Conservation (phyloP, 2,113 vertebrate species). For the Ochotona princeps region DNA sequence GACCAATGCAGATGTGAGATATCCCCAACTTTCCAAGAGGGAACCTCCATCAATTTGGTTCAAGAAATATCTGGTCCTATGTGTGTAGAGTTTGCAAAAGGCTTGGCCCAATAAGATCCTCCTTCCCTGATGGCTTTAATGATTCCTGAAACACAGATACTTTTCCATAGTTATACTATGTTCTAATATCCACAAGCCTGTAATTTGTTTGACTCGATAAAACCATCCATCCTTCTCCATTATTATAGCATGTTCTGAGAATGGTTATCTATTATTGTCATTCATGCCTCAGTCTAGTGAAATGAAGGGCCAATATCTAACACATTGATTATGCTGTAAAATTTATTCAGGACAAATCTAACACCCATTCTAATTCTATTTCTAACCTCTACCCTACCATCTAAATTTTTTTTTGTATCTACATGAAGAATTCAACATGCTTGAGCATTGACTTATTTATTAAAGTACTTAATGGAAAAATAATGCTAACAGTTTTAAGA, state of each 20-base stretch:
- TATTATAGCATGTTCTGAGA: slow-evolving; percentile 31
- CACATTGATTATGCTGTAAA: not conserved
- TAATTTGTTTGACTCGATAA: not conserved
- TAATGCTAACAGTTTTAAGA: not conserved
- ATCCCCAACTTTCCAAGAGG: not conserved
- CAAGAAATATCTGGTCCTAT: not conserved
- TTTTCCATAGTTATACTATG: not conserved
- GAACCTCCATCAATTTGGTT: not conserved
- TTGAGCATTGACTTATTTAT: not conserved
- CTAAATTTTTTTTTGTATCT: slow-evolving; percentile 8
- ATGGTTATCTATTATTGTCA: not conserved
- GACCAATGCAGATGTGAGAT: not conserved
- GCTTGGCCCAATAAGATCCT: not conserved
- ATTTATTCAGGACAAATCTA: not conserved
- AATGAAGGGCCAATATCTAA: not conserved
- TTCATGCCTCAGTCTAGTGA: not conserved
- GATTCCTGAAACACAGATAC: not conserved
- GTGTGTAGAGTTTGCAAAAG: not conserved
- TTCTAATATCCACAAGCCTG: not conserved
- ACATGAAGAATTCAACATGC: slow-evolving; percentile 13
- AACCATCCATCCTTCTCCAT: not conserved
- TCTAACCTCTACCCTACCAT: not conserved
- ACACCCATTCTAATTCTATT: not conserved
- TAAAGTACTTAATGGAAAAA: not conserved
- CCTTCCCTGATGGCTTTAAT: not conserved